These are phyloP conservation scores for Polyodon spathula DNA, from an alignment of 2,113 vertebrate species.

Conservation along the genomic window DNA sequence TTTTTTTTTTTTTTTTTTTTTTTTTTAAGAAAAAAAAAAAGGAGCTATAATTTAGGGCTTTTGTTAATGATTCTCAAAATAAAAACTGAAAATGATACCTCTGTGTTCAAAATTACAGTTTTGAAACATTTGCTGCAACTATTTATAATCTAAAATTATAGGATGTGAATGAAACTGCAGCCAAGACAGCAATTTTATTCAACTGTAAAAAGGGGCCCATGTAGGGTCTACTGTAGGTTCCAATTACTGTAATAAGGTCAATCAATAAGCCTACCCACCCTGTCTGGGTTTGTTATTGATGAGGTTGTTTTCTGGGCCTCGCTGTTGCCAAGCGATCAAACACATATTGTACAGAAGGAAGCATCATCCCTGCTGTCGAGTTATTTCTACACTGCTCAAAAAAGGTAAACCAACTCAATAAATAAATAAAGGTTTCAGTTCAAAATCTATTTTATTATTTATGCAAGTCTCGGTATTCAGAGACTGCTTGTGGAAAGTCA, in stretches of 20 bases:
- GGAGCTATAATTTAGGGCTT: constrained; percentile 27
- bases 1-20: too few relatives aligned
- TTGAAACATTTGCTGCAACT: constrained; percentile 22
- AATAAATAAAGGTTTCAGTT: too few relatives aligned
- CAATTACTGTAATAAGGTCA: constrained; percentile 37
- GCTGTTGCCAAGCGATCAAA: background rate
- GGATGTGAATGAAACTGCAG: constrained; percentile 13
- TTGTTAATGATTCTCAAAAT: constrained; percentile 23
- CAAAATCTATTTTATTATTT: too few relatives aligned
- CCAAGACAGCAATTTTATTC: constrained; percentile 24
- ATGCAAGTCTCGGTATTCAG: too few relatives aligned
- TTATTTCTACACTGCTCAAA: too few relatives aligned
- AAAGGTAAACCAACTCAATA: too few relatives aligned
- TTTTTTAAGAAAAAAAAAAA: too few relatives aligned
- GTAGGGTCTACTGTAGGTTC: constrained; percentile 9
- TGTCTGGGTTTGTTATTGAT: background rate
- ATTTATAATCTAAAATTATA: constrained; percentile 23
- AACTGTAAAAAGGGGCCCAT: constrained; percentile 12
- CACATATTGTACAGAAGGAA: too few relatives aligned
- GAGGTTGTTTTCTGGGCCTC: too few relatives aligned
- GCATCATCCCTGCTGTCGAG: too few relatives aligned
- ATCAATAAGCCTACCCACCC: constrained; percentile 31
- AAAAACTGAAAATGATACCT: constrained; percentile 22
- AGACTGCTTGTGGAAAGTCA: too few relatives aligned
- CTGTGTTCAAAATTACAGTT: constrained; percentile 25